These are phyloP conservation scores for Pseudorhiza aurosa DNA, from an alignment of 30 jellyfish, hydroid and myxozoan genomes.

Conservation along the genomic window DNA sequence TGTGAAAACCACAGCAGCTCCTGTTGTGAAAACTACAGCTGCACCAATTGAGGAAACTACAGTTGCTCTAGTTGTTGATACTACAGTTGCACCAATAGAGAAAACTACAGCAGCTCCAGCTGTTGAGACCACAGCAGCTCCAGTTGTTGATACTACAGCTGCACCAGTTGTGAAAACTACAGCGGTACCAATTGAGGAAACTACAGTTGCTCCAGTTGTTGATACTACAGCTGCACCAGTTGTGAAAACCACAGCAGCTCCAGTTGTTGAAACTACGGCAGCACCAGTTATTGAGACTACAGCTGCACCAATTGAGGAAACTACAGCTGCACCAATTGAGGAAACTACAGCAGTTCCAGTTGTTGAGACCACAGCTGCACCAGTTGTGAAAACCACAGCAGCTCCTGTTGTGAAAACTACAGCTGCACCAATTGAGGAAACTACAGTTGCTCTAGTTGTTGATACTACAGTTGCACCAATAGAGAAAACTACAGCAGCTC, in stretches of 20 bases:
- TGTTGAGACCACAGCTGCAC: slow-evolving; percentile 36
- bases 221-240: slow-evolving; percentile 32
- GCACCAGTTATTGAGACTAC: slow-evolving; percentile 47
- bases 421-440: slow-evolving; percentile 44
- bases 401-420: slow-evolving; percentile 32
- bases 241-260: slow-evolving; percentile 18
- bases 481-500: not conserved
- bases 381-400: not conserved
- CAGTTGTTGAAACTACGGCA: not conserved
- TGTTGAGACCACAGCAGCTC: slow-evolving; percentile 58
- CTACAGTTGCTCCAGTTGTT: not conserved
- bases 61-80: slow-evolving; percentile 33
- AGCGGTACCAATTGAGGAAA: slow-evolving; percentile 4
- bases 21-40: slow-evolving; percentile 42
- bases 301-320: slow-evolving; percentile 13
- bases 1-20: slow-evolving; percentile 33
- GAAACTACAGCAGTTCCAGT: not conserved
- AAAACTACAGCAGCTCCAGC: slow-evolving; percentile 52
- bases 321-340: not conserved
- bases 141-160: slow-evolving; percentile 22
- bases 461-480: not conserved
- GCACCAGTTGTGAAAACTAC: slow-evolving; percentile 1
- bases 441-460: slow-evolving; percentile 11
- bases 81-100: slow-evolving; percentile 36
- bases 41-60: slow-evolving; percentile 42